Evolutionary conservation across 2,888 invertebrate species (phyloP).

Genomic region (Byasa hedistus): DNA sequence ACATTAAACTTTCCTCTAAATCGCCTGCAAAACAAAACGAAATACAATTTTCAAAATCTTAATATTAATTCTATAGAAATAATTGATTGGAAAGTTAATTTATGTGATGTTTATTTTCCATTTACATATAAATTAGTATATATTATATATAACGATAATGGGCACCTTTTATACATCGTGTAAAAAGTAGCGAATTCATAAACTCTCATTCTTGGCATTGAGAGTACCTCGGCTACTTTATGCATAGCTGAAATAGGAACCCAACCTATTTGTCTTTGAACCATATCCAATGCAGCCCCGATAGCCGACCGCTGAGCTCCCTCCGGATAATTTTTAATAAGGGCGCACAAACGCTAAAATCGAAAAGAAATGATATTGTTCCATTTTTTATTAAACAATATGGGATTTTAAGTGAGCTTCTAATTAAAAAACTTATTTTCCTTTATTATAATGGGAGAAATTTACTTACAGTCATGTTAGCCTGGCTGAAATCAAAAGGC

Average conservation of each 20-base stretch:
- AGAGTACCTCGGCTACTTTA: conserved; percentile 60
- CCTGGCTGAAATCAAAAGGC: conserved; percentile 66
- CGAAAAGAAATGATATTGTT: conserved; percentile 7
- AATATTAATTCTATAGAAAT: too few relatives aligned
- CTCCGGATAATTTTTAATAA: conserved; percentile 62
- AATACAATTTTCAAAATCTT: too few relatives aligned
- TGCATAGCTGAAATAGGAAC: conserved; percentile 71
- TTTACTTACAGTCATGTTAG: conserved; percentile 55
- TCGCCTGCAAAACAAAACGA: conserved; percentile 40
- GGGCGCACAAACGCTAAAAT: conserved; percentile 56
- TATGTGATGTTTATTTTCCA: too few relatives aligned
- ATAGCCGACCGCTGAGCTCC: conserved; percentile 59
- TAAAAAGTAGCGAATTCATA: conserved; percentile 70
- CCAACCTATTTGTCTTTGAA: conserved; percentile 71
- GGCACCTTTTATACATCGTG: conserved; percentile 62
- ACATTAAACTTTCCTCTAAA: conserved; percentile 63
- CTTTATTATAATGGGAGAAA: background rate
- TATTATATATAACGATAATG: background rate
- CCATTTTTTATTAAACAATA: background rate
- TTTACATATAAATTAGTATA: too few relatives aligned
- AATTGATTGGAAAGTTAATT: too few relatives aligned
- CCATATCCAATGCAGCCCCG: conserved; percentile 56
- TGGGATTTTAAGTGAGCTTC: background rate
- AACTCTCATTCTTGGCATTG: conserved; percentile 63
- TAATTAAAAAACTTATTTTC: background rate